Percentiles rank a stretch among this genome's conserved stretches.
Evolutionary conservation across 2,113 vertebrate genomes (phyloP).

Genomic region (Cisticola juncidis): DNA sequence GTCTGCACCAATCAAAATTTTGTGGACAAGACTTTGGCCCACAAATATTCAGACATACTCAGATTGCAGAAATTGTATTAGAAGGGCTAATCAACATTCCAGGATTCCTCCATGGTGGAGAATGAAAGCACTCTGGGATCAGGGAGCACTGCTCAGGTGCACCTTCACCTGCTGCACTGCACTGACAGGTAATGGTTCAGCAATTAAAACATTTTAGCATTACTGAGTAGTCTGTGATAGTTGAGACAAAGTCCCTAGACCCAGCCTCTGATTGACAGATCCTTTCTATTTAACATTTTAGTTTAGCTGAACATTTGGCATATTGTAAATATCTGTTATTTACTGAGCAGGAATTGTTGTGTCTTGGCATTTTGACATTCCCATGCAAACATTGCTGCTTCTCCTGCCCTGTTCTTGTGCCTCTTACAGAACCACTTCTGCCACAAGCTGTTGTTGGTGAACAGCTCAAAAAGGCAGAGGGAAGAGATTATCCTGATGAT

Average conservation of each 20-base stretch:
- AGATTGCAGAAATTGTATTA: not conserved
- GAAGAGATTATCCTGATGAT: not conserved
- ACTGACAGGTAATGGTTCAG: not conserved
- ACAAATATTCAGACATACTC: not conserved
- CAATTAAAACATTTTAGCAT: not conserved
- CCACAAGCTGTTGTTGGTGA: not conserved
- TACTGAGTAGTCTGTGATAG: not conserved
- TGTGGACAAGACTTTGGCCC: not conserved
- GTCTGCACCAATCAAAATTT: not conserved
- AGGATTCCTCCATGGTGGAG: not conserved
- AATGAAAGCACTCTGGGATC: not conserved
- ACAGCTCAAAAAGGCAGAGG: not conserved
- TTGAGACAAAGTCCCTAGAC: not conserved
- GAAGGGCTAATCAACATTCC: not conserved
- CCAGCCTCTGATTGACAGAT: not conserved
- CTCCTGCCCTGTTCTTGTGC: not conserved
- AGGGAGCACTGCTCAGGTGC: not conserved
- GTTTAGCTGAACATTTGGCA: not conserved
- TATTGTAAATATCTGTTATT: not conserved
- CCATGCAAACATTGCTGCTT: not conserved
- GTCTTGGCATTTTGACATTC: not conserved
- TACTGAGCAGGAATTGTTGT: not conserved
- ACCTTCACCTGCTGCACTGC: not conserved
- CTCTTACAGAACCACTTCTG: not conserved
- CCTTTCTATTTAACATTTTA: not conserved